phyloP scores from a whole-genome alignment of 1,140 invertebrate genomes.

The Drosophila rufa region DNA sequence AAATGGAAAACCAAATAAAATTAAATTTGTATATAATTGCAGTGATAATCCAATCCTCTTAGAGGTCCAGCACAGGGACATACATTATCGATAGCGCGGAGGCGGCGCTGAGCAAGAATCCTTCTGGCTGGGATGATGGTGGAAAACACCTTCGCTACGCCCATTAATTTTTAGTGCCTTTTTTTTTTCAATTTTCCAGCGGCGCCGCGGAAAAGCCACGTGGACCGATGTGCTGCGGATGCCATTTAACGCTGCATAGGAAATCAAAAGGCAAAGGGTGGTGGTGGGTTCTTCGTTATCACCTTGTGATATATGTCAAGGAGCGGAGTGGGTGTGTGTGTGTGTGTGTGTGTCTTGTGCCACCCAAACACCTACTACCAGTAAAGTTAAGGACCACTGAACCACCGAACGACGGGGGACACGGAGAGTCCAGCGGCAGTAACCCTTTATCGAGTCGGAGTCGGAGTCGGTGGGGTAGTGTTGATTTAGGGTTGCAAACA shows the following conservation, averaged over 20 bases:
- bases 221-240: constrained; percentile 42
- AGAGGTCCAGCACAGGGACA: neutral
- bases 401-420: constrained; percentile 14
- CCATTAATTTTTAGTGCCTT: constrained; percentile 80
- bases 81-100: constrained; percentile 19
- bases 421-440: constrained; percentile 14
- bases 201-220: constrained; percentile 54
- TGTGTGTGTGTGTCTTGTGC: neutral
- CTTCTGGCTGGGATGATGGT: constrained; percentile 18
- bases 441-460: constrained; percentile 73
- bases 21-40: constrained; percentile 4
- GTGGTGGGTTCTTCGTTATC: constrained; percentile 17
- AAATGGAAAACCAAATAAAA: constrained; percentile 5
- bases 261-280: constrained; percentile 64
- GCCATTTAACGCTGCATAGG: constrained; percentile 79
- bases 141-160: constrained; percentile 75
- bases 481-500: constrained; percentile 85
- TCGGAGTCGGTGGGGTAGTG: constrained; percentile 31
- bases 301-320: constrained; percentile 71
- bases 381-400: constrained; percentile 21
- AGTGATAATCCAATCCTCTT: constrained; percentile 14
- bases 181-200: constrained; percentile 76
- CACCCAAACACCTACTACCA: constrained; percentile 4
- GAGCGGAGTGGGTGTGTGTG: constrained; percentile 3
- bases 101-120: neutral